A percentile compares a stretch with the other conserved stretches of the same genome.
These are phyloP conservation scores for Acrocephalus kingi DNA, from an alignment of 2,113 vertebrate genomes.

Conservation along the genomic window DNA sequence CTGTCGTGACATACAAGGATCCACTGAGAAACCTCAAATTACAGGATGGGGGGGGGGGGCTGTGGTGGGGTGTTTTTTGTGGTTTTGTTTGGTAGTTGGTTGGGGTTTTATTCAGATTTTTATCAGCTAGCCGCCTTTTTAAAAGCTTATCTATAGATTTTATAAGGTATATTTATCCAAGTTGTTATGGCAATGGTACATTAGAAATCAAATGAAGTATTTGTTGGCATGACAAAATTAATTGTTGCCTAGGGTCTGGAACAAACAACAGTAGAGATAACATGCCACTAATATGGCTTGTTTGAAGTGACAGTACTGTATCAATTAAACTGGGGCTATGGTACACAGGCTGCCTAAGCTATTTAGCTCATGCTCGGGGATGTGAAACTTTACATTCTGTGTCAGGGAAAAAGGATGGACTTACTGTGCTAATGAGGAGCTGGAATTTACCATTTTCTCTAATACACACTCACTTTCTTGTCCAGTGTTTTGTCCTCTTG, in stretches of 20 bases:
- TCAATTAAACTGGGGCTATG: slow-evolving; percentile 35
- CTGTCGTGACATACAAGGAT: too few species aligned
- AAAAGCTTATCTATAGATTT: neutral
- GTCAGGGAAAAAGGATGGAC: neutral
- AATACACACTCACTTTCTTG: neutral
- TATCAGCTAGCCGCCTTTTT: neutral
- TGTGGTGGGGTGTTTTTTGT: neutral
- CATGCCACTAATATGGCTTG: slow-evolving; percentile 31
- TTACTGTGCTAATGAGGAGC: neutral
- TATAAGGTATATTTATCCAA: slow-evolving; percentile 45
- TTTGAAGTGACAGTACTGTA: slow-evolving; percentile 57
- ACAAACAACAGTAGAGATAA: slow-evolving; percentile 57
- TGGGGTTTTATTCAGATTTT: neutral
- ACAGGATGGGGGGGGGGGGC: neutral
- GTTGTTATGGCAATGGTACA: slow-evolving; percentile 46
- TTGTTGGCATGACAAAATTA: slow-evolving; percentile 61
- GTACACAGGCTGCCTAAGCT: neutral
- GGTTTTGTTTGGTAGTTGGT: neutral
- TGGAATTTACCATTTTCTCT: neutral
- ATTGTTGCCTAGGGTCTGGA: slow-evolving; percentile 63
- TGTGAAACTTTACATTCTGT: neutral
- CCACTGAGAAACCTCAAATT: neutral
- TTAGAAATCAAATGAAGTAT: slow-evolving; percentile 54
- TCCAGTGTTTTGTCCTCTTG: neutral
- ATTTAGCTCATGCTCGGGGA: slow-evolving; percentile 38